Conservation (phyloP, 1,140 invertebrate genomes). For the Penaeus vannamei region DNA sequence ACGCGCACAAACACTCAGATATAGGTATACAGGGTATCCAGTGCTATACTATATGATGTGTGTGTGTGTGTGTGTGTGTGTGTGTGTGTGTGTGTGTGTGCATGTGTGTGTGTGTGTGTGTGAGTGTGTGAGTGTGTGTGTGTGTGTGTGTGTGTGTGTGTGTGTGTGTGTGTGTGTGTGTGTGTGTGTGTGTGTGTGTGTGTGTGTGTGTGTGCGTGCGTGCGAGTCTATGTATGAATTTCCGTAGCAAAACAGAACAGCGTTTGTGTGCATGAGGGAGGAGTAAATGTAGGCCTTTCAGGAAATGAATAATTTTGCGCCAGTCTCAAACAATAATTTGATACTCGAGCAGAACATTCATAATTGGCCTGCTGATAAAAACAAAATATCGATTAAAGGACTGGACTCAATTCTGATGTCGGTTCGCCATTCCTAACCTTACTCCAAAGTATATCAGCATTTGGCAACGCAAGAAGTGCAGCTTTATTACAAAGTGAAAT, state of each 20-base stretch:
- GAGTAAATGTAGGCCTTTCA: not conserved
- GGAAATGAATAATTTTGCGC: too few relatives aligned
- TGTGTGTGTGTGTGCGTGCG: not conserved
- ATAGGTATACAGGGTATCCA: not conserved
- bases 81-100: slow-evolving; percentile 12
- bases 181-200: not conserved
- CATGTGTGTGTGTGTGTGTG: not conserved
- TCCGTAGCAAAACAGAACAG: not conserved
- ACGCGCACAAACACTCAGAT: slow-evolving; percentile 5
- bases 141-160: slow-evolving; percentile 1
- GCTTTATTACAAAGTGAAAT: too few relatives aligned
- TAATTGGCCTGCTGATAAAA: too few relatives aligned
- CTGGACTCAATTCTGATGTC: too few relatives aligned
- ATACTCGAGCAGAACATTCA: too few relatives aligned
- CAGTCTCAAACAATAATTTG: too few relatives aligned
- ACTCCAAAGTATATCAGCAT: too few relatives aligned
- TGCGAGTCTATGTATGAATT: not conserved
- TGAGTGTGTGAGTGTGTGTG: slow-evolving; percentile 1
- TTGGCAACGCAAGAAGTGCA: too few relatives aligned
- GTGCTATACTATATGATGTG: not conserved
- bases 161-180: slow-evolving; percentile 7
- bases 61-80: slow-evolving; percentile 12
- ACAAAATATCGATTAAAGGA: too few relatives aligned
- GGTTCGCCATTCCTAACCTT: too few relatives aligned
- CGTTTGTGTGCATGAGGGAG: not conserved